A percentile compares a stretch with the other conserved stretches of the same genome.
phyloP scores from a whole-genome alignment of 2,888 invertebrate species.

The Deladenus siricidicola region DNA sequence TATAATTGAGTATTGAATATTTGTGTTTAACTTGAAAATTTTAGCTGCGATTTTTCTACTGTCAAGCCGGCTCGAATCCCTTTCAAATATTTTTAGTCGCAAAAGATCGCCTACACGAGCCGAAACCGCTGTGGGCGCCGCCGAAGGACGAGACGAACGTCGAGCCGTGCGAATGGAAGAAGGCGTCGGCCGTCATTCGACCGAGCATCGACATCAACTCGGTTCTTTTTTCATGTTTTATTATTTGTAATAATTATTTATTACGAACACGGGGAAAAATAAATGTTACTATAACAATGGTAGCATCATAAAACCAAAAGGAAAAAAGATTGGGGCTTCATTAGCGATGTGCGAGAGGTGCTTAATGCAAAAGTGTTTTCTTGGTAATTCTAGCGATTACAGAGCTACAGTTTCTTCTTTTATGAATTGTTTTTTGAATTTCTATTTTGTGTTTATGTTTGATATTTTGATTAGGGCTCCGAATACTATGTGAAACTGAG shows the following conservation, averaged over 20 bases:
- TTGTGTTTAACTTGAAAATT: constrained; percentile 8
- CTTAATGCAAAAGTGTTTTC: too few species aligned
- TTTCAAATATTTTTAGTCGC: constrained; percentile 28
- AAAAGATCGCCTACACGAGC: constrained; percentile 17
- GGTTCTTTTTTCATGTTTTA: not conserved
- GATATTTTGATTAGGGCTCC: too few species aligned
- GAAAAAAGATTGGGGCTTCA: too few species aligned
- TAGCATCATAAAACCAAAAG: too few species aligned
- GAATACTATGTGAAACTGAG: constrained; percentile 30
- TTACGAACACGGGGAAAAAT: too few species aligned
- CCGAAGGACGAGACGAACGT: constrained; percentile 15
- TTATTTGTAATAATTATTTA: constrained; percentile 5
- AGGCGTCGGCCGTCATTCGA: constrained; percentile 19
- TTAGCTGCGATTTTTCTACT: constrained; percentile 31
- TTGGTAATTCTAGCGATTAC: too few species aligned
- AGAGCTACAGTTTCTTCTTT: too few species aligned
- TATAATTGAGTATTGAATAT: too few species aligned
- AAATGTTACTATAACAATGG: too few species aligned
- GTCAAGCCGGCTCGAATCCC: constrained; percentile 28
- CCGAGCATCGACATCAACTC: constrained; percentile 5
- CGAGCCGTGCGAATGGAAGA: constrained; percentile 31
- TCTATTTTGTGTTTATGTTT: too few species aligned
- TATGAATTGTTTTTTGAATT: too few species aligned
- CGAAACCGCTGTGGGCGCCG: constrained; percentile 29
- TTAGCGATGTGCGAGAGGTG: too few species aligned